These are phyloP conservation scores for Drosophila albomicans DNA, from an alignment of 1,140 invertebrate species.

Conservation along the genomic window DNA sequence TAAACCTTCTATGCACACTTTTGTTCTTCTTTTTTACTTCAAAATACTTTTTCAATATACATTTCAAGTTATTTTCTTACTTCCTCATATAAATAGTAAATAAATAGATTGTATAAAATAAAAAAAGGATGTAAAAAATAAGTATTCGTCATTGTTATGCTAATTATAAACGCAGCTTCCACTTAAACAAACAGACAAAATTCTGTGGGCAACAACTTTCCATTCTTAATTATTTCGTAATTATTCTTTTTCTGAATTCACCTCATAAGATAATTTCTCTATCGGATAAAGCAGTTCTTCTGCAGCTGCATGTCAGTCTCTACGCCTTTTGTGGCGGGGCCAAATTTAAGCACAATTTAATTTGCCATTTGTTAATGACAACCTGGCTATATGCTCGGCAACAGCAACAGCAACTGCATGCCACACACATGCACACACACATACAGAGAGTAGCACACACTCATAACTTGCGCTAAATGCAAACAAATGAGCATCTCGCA, in stretches of 20 bases:
- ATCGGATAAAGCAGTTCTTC: background rate
- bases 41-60: too few relatives aligned
- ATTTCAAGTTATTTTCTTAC: too few relatives aligned
- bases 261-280: background rate
- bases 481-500: constrained; percentile 42
- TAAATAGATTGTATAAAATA: too few relatives aligned
- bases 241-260: background rate
- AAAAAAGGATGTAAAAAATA: too few relatives aligned
- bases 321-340: background rate
- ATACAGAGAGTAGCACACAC: constrained; percentile 3
- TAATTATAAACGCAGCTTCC: too few relatives aligned
- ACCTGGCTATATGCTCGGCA: constrained; percentile 50
- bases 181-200: too few relatives aligned
- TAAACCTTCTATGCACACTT: too few relatives aligned
- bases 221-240: background rate
- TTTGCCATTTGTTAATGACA: constrained; percentile 79
- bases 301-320: background rate
- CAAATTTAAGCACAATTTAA: constrained; percentile 77
- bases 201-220: too few relatives aligned
- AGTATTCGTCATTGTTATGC: too few relatives aligned
- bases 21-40: too few relatives aligned
- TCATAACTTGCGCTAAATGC: constrained; percentile 36
- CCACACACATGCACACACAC: constrained; percentile 26
- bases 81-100: too few relatives aligned
- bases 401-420: constrained; percentile 40